These are phyloP conservation scores for Drosophila lacteicornis DNA, from an alignment of 1,140 invertebrate species.

Conservation along the genomic window DNA sequence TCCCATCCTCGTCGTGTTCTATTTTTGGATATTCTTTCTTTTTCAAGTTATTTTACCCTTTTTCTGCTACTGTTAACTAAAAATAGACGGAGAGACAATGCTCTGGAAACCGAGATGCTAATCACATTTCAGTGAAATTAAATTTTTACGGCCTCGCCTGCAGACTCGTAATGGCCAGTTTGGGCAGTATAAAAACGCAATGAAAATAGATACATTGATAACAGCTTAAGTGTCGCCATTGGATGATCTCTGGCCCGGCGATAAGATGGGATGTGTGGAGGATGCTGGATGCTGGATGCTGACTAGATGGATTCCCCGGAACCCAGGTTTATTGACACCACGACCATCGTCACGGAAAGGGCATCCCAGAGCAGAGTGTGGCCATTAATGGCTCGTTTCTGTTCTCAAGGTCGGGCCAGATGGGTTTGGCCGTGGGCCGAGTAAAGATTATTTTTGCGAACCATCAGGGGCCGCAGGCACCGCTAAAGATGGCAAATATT, in stretches of 20 bases:
- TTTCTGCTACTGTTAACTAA: slow-evolving; percentile 21
- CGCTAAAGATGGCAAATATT: slow-evolving; percentile 35
- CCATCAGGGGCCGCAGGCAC: slow-evolving; percentile 16
- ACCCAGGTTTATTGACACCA: slow-evolving; percentile 71
- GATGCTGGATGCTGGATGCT: slow-evolving; percentile 21
- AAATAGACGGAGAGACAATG: slow-evolving; percentile 24
- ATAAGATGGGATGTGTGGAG: slow-evolving; percentile 37
- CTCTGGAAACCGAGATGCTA: slow-evolving; percentile 56
- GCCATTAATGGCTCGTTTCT: slow-evolving; percentile 28
- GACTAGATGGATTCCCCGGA: slow-evolving; percentile 54
- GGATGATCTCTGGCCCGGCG: slow-evolving; percentile 26
- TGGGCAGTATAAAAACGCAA: slow-evolving; percentile 67
- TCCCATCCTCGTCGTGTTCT: slow-evolving; percentile 92
- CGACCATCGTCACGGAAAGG: slow-evolving; percentile 26
- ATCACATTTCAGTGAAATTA: slow-evolving; percentile 70
- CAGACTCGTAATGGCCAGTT: slow-evolving; percentile 32
- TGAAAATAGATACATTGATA: slow-evolving; percentile 81
- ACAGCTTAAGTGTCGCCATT: slow-evolving; percentile 62
- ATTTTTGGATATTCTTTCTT: slow-evolving; percentile 1
- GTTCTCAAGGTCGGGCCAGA: slow-evolving; percentile 54
- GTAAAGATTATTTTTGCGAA: slow-evolving; percentile 37
- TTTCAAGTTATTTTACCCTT: slow-evolving; percentile 3
- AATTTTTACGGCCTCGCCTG: slow-evolving; percentile 51
- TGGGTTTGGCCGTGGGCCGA: slow-evolving; percentile 31
- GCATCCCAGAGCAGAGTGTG: slow-evolving; percentile 13